Base-by-base conservation (phyloP, 1,140 invertebrate species). In the Anoplophora glabripennis region DNA sequence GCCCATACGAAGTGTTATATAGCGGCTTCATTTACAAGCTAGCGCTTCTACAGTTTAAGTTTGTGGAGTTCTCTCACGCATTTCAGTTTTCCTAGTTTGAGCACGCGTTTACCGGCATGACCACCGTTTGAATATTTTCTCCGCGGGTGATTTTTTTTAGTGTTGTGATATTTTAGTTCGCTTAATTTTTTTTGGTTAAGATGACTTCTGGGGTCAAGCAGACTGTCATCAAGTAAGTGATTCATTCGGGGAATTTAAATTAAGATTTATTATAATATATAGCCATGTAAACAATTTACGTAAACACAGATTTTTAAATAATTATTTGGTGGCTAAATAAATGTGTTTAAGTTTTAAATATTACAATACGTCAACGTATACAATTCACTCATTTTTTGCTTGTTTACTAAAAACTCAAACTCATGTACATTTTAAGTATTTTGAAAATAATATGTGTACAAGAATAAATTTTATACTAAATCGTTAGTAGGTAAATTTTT, bases 161-260 rank as follows among this genome's bases (percentile, higher is more conserved):
- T 57, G 49, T 45, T 15, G 18, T 46, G 44, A 18, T 56, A 37
- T 15, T 45, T 36, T 37, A 40, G 28, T 53, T 33, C 14, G 18
- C 21, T 48, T 54, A 34, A 18, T 63, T 35, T 12, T 44, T 35
- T 41, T 44, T 44, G 41, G 10, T 41, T 14, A 18, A 21, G 37
- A 70, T 72, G 70, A 72, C 70, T 48, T 66, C 70, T 18, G 55
- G 67, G 38, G 68, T 72, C 21, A 72, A 72, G 45, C 67, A 72
- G 57, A 72, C 67, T 52, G 70, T 72, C 45, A 69, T 72, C 57
- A 70, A 68, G 70, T 72, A 69, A 67, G 70, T 10, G 28, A 15
- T 8, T 46, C 28, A 28, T 7, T 42, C 17, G 41, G 41, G 9
- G n/a, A 15, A 10, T 7, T 65, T 12, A 37, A 28, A 28, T 28